Evolutionary conservation across 1,140 invertebrate species (phyloP).

Genomic region (Charaxes varanes): DNA sequence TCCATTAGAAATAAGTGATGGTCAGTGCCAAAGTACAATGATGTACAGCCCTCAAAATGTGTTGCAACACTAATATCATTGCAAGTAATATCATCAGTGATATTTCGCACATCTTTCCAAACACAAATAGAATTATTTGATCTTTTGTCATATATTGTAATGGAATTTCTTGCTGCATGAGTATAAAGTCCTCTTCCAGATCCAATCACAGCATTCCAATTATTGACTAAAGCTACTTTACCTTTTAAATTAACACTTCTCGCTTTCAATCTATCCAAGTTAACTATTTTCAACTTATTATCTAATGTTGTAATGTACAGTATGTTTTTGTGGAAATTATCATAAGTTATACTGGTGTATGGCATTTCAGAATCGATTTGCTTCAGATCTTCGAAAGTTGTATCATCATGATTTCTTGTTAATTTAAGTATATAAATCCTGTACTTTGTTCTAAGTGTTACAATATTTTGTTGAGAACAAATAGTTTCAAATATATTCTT

Average conservation of each 20-base stretch:
- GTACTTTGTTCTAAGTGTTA: slow-evolving; percentile 44
- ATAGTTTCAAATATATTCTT: slow-evolving; percentile 50
- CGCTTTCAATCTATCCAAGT: slow-evolving; percentile 46
- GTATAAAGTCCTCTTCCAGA: slow-evolving; percentile 37
- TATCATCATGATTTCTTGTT: slow-evolving; percentile 15
- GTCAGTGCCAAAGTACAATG: slow-evolving; percentile 46
- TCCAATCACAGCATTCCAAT: slow-evolving; percentile 51
- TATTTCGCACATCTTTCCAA: slow-evolving; percentile 34
- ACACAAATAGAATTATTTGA: slow-evolving; percentile 28
- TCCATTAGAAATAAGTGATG: slow-evolving; percentile 58
- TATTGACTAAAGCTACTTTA: slow-evolving; percentile 31
- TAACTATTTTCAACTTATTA: slow-evolving; percentile 45
- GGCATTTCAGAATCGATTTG: slow-evolving; percentile 39
- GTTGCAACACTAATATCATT: slow-evolving; percentile 42
- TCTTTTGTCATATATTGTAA: slow-evolving; percentile 53
- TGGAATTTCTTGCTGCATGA: slow-evolving; percentile 33
- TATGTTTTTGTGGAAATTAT: slow-evolving; percentile 53
- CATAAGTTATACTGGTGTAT: slow-evolving; percentile 56
- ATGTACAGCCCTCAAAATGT: slow-evolving; percentile 29
- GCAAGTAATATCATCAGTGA: slow-evolving; percentile 46
- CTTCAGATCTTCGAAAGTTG: slow-evolving; percentile 40
- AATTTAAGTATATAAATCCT: slow-evolving; percentile 51
- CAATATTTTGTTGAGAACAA: slow-evolving; percentile 34
- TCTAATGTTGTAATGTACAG: slow-evolving; percentile 49
- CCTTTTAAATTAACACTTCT: slow-evolving; percentile 39